phyloP scores from a whole-genome alignment of 2,888 invertebrate genomes.

The Agonopterix heracliana region DNA sequence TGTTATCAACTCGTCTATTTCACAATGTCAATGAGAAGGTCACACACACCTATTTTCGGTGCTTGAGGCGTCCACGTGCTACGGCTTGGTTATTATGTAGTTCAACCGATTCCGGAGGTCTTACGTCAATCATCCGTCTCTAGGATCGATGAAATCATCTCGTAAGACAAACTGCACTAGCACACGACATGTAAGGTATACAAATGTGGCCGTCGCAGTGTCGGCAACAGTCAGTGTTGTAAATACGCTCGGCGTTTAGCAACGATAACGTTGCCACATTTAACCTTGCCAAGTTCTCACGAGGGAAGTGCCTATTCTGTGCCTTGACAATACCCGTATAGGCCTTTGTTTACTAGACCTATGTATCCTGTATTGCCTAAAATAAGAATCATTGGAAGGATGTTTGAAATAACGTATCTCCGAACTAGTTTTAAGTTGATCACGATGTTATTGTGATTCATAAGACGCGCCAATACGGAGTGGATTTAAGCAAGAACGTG shows the following conservation, averaged over 20 bases:
- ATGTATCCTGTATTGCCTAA: slow-evolving; percentile 62
- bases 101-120: neutral
- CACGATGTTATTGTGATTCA: neutral
- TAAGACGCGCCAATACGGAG: neutral
- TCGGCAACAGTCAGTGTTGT: slow-evolving; percentile 69
- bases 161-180: slow-evolving; percentile 19
- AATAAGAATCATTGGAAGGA: slow-evolving; percentile 22
- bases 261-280: slow-evolving; percentile 73
- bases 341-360: slow-evolving; percentile 63
- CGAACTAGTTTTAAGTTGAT: neutral
- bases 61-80: slow-evolving; percentile 48
- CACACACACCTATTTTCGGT: slow-evolving; percentile 68
- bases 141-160: neutral
- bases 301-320: slow-evolving; percentile 74
- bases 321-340: slow-evolving; percentile 74
- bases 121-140: neutral
- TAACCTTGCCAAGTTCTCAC: slow-evolving; percentile 75
- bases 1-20: slow-evolving; percentile 73
- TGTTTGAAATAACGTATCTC: slow-evolving; percentile 34
- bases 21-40: slow-evolving; percentile 77
- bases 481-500: neutral
- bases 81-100: slow-evolving; percentile 14
- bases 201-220: slow-evolving; percentile 56
- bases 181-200: slow-evolving; percentile 29
- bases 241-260: slow-evolving; percentile 73